Conservation (phyloP, 92 coral and sea anemone genomes). For the Heliopora coerulea region DNA sequence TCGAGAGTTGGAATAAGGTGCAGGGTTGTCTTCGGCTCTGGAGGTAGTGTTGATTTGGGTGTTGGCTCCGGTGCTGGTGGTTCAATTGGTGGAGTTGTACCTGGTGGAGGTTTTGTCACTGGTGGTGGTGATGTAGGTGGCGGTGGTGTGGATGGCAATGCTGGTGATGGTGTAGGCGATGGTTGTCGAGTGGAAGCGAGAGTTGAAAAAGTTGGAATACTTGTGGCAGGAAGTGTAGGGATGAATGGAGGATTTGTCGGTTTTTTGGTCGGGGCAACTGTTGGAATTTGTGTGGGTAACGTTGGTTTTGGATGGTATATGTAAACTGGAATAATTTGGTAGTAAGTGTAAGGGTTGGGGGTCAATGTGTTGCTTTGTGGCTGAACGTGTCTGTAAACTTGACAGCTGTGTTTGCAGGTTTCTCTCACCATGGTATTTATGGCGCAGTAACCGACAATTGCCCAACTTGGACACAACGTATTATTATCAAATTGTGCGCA, state of each 20-base stretch:
- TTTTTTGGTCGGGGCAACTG: constrained; percentile 4
- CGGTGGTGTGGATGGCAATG: not conserved
- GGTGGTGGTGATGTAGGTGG: not conserved
- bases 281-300: not conserved
- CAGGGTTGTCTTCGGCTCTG: no score
- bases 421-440: not conserved
- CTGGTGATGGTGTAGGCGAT: not conserved
- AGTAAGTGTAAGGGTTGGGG: not conserved
- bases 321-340: constrained; percentile 6
- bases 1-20: not conserved
- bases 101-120: not conserved
- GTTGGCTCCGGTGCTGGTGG: not conserved
- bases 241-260: constrained; percentile 12
- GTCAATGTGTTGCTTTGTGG: not conserved
- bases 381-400: constrained; percentile 1
- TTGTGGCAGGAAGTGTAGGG: not conserved
- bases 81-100: not conserved
- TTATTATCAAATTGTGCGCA: constrained; percentile 3
- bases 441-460: constrained; percentile 17
- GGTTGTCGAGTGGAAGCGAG: not conserved
- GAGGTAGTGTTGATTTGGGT: not conserved
- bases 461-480: constrained; percentile 35
- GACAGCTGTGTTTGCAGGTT: constrained; percentile 20
- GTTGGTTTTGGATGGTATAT: not conserved
- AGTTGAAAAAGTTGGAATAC: not conserved